Conservation (phyloP, 2,888 invertebrate species). For the Atrina japonica region DNA sequence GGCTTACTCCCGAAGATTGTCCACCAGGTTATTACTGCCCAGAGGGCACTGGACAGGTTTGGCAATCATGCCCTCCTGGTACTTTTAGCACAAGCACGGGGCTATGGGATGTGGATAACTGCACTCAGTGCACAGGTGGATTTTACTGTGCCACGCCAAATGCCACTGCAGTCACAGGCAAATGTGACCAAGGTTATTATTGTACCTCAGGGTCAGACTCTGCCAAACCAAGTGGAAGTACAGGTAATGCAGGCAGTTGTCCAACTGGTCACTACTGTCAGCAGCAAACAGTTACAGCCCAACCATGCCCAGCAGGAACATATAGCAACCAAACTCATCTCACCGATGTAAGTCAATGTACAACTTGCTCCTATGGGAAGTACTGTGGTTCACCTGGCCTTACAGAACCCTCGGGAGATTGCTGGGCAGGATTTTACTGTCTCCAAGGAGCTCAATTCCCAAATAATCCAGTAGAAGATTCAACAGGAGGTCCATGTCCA, state of each 20-base stretch:
- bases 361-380: slow-evolving; percentile 63
- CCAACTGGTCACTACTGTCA: slow-evolving; percentile 75
- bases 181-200: slow-evolving; percentile 71
- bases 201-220: slow-evolving; percentile 72
- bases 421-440: slow-evolving; percentile 77
- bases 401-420: slow-evolving; percentile 69
- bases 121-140: slow-evolving; percentile 75
- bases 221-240: slow-evolving; percentile 65
- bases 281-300: slow-evolving; percentile 63
- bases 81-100: slow-evolving; percentile 69
- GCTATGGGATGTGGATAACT: slow-evolving; percentile 67
- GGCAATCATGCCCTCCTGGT: slow-evolving; percentile 75
- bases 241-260: slow-evolving; percentile 75
- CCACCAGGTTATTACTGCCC: slow-evolving; percentile 77
- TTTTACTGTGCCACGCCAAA: slow-evolving; percentile 71
- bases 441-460: slow-evolving; percentile 65
- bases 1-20: slow-evolving; percentile 67
- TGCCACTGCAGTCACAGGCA: slow-evolving; percentile 65
- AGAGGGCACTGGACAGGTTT: slow-evolving; percentile 73
- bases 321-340: slow-evolving; percentile 65
- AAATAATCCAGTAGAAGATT: slow-evolving; percentile 65
- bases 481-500: slow-evolving; percentile 74
- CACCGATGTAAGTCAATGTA: slow-evolving; percentile 57
- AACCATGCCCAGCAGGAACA: slow-evolving; percentile 71
- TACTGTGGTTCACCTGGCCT: slow-evolving; percentile 71